Evolutionary conservation across 2,113 vertebrate species (phyloP).

Genomic region (Origma solitaria): DNA sequence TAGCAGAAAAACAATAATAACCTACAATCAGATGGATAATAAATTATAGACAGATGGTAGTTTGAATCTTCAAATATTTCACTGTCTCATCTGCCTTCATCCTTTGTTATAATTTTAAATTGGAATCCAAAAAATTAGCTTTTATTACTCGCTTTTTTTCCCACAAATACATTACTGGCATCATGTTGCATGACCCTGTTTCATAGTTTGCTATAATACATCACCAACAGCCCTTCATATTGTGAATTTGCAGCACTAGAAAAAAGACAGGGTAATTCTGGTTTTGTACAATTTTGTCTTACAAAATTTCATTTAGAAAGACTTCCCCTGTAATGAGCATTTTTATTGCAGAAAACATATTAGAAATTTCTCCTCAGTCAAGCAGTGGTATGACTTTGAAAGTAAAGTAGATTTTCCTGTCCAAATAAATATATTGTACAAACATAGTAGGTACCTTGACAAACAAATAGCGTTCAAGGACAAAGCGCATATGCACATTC

Average conservation of each 20-base stretch:
- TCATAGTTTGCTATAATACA: neutral
- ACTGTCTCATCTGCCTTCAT: constrained; percentile 31
- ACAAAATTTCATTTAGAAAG: neutral
- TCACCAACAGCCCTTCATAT: neutral
- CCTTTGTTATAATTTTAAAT: neutral
- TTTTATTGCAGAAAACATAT: neutral
- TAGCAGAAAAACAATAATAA: neutral
- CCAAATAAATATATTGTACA: constrained; percentile 22
- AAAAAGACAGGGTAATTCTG: neutral
- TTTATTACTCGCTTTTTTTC: neutral
- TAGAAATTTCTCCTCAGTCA: neutral
- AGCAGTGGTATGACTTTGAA: neutral
- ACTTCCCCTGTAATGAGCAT: neutral
- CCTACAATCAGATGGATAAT: constrained; percentile 50
- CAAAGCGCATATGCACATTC: neutral
- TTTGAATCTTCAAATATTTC: constrained; percentile 27
- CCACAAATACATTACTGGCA: neutral
- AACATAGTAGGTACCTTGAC: neutral
- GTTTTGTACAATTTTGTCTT: neutral
- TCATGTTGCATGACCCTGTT: neutral
- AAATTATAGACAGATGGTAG: constrained; percentile 57
- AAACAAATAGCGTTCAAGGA: constrained; percentile 26
- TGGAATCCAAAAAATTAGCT: neutral
- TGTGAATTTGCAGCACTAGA: neutral
- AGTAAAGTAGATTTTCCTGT: neutral